These are phyloP conservation scores for Xyrichtys novacula DNA, from an alignment of 2,797 vertebrate genomes.

Conservation along the genomic window DNA sequence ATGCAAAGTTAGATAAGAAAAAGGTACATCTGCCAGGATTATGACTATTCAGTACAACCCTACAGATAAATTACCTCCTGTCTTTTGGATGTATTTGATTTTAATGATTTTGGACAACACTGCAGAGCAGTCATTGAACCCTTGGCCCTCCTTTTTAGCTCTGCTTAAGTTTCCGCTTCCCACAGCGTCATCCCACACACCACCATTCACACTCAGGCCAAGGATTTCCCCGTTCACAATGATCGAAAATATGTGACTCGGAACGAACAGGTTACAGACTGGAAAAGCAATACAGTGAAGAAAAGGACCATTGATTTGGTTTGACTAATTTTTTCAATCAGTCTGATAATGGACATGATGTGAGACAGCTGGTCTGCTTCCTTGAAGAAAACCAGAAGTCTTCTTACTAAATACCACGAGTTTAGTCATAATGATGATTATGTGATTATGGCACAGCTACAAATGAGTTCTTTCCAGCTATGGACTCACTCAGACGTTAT, in stretches of 20 bases:
- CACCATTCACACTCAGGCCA: conserved; percentile 29
- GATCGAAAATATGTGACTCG: conserved; percentile 55
- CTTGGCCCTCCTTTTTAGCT: conserved; percentile 20
- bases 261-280: conserved; percentile 36
- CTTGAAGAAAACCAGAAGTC: conserved; percentile 62
- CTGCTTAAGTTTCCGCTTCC: conserved; percentile 38
- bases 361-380: conserved; percentile 38
- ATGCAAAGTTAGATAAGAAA: not conserved
- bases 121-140: not conserved
- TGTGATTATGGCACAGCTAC: conserved; percentile 53
- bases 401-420: conserved; percentile 59
- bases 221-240: conserved; percentile 38
- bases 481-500: conserved; percentile 17
- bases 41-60: conserved; percentile 6
- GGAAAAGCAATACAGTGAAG: conserved; percentile 56
- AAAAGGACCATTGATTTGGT: conserved; percentile 27
- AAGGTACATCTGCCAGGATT: conserved; percentile 4
- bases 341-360: conserved; percentile 35
- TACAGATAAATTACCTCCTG: conserved; percentile 24
- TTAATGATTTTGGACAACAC: conserved; percentile 21
- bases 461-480: conserved; percentile 43
- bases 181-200: conserved; percentile 20
- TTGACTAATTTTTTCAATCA: conserved; percentile 46
- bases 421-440: conserved; percentile 69
- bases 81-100: conserved; percentile 37